Percentiles rank a stretch among this genome's conserved stretches.
These are phyloP conservation scores for rat (Rattus norvegicus) DNA, from an alignment of 2,113 vertebrate species.

Conservation along the genomic window GRCr8 NC_086022.1:106377501-106378000, in stretches of 20 bases:
- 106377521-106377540: neutral
- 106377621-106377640: neutral
- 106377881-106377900: rapidly evolving
- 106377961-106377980: neutral
- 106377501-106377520: neutral
- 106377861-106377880: neutral
- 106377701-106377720: neutral
- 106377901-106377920: neutral
- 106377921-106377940: neutral
- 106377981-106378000: neutral
- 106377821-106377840: neutral
- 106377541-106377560: neutral
- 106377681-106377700: neutral
- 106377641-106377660: neutral
- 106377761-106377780: neutral
- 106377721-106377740: neutral
- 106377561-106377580: neutral
- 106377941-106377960: neutral
- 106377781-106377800: neutral
- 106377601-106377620: neutral
- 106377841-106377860: neutral
- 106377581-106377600: neutral
- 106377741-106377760: neutral
- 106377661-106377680: neutral
- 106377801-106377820: neutral